Base-by-base conservation (phyloP, 2,113 vertebrate genomes). In the Carassius carassius region DNA sequence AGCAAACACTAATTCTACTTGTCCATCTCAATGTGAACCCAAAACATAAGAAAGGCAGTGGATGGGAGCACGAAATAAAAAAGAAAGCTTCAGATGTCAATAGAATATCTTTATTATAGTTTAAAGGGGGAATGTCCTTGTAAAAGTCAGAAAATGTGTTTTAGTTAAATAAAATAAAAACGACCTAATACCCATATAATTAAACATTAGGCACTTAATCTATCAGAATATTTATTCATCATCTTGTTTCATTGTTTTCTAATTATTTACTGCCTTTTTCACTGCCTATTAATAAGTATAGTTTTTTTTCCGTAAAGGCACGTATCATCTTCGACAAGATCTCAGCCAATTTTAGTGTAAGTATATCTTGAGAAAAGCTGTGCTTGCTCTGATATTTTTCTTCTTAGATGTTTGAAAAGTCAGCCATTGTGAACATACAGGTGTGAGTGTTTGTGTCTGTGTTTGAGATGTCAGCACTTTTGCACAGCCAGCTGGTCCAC, bases 251-350 rank as follows among this genome's bases (percentile, higher is more conserved):
- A 70, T 67, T 69, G 11, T 13, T 82, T 35, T 16, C 41, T 54
- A 37, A 29, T 29, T 29, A 37, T 54, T 19, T 19, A 56, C 25
- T 74, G 13, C 5, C 56, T 51, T 47, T 16, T 47, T 25, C 60
- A 81, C 14, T 67, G 1, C 16, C 41, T 19, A 9, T 35, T 63
- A 23, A 81, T 29, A 25, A 32, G 12, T 13, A 35, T 19, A 16
- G 4, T 21, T 17, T 21, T 5, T 81, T 6, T 11, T 78, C 16
- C 32, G 88, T 90, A 47, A 85, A 96, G 95, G 95, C 95, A 5
- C 81, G 87, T 19, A 76, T 92, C 35, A 92, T 96, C 51, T 63
- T 95, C 69, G 91, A 94, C 54, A 95, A 95, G 88, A 56, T 95
- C 72, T 89, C 89, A n/a, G 84, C 91, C 25, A 80, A 56, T 60